Conservation (phyloP, 2,888 invertebrate genomes). For the Phasia obesa region DNA sequence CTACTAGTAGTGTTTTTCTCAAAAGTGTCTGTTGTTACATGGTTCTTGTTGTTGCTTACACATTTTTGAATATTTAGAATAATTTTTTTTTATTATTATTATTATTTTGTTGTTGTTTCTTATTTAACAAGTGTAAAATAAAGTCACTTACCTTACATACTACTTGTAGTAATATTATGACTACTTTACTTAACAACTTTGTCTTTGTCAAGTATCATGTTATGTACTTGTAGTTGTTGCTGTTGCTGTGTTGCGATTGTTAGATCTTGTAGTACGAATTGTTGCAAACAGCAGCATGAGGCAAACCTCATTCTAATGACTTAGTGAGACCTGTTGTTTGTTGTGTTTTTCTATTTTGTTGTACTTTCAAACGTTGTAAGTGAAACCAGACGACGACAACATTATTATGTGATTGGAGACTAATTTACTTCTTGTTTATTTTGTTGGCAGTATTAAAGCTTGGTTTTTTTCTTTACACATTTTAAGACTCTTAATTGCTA, state of each 20-base stretch:
- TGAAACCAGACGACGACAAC: constrained; percentile 26
- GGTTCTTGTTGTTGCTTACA: constrained; percentile 1
- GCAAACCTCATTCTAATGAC: neutral
- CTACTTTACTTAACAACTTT: constrained; percentile 21
- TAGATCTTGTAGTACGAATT: neutral
- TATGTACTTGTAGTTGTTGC: constrained; percentile 20
- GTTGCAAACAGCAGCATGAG: neutral
- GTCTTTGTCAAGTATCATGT: constrained; percentile 34
- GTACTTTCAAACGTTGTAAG: neutral
- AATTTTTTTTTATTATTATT: constrained; percentile 16
- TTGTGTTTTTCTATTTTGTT: neutral
- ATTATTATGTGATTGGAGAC: constrained; percentile 38
- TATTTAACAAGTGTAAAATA: constrained; percentile 65
- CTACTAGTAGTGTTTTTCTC: constrained; percentile 5
- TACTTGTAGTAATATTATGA: constrained; percentile 7
- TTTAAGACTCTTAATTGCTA: constrained; percentile 7
- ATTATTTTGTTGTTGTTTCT: too few species aligned
- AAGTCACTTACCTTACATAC: constrained; percentile 46
- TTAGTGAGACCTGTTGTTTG: neutral
- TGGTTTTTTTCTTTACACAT: constrained; percentile 2
- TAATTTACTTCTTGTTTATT: constrained; percentile 35
- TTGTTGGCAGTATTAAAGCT: constrained; percentile 26
- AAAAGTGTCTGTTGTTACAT: constrained; percentile 21
- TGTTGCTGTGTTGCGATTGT: neutral
- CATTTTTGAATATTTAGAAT: constrained; percentile 25